Conservation (phyloP, 2,888 invertebrate genomes). For the Yponomeuta evonymella region DNA sequence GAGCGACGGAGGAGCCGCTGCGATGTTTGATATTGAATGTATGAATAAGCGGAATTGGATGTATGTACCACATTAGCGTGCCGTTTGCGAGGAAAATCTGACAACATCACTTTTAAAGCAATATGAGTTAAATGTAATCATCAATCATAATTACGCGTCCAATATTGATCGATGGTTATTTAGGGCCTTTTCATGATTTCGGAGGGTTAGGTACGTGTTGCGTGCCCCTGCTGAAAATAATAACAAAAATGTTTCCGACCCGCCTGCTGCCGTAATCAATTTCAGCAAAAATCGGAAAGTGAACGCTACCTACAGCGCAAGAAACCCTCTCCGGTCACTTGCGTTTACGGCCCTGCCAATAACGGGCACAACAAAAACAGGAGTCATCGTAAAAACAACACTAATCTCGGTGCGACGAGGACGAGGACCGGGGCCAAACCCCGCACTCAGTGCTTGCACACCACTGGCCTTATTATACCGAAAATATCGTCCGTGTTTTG, state of each 20-base stretch:
- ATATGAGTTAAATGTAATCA: background rate
- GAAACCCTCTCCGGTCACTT: slow-evolving; percentile 33
- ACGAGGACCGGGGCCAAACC: slow-evolving; percentile 33
- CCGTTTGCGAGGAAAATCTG: background rate
- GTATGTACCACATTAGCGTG: background rate
- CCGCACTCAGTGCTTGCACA: slow-evolving; percentile 34
- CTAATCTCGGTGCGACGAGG: slow-evolving; percentile 63
- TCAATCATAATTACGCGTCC: background rate
- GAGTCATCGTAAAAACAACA: slow-evolving; percentile 67
- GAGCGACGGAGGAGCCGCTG: slow-evolving; percentile 37
- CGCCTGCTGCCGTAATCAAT: slow-evolving; percentile 7
- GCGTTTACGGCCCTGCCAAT: slow-evolving; percentile 47
- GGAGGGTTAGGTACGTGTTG: background rate
- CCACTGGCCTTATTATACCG: slow-evolving; percentile 39
- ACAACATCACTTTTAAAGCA: background rate
- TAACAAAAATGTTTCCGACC: background rate
- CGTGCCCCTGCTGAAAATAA: background rate
- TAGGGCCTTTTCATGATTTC: background rate
- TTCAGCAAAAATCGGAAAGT: slow-evolving; percentile 6
- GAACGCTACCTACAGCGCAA: slow-evolving; percentile 26
- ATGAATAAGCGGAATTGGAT: slow-evolving; percentile 20
- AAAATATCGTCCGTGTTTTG: slow-evolving; percentile 67
- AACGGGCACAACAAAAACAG: slow-evolving; percentile 53
- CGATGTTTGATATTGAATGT: slow-evolving; percentile 41
- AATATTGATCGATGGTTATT: background rate